Evolutionary conservation across 2,113 vertebrate genomes (phyloP).

Genomic region (Choloepus hoffmanni): DNA sequence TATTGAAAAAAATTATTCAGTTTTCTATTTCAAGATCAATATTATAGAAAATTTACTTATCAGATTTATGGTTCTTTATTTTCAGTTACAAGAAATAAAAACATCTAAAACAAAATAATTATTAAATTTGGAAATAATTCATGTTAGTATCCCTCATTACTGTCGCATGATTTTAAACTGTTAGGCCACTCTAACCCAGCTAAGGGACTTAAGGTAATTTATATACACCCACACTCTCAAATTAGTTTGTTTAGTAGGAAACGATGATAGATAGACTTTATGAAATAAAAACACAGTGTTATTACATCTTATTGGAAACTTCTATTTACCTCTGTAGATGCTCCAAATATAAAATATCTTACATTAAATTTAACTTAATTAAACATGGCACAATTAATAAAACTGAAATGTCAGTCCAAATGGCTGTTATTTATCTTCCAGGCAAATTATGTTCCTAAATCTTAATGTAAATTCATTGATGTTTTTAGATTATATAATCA

Average conservation of each 20-base stretch:
- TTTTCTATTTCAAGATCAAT: slow-evolving; percentile 39
- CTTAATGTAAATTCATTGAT: neutral
- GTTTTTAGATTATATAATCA: neutral
- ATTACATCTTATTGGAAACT: neutral
- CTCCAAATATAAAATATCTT: neutral
- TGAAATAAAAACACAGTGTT: neutral
- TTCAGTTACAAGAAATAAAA: neutral
- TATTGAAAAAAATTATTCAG: neutral
- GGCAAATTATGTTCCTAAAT: neutral
- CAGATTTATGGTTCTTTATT: slow-evolving; percentile 35
- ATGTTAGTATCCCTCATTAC: neutral
- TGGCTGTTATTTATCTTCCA: neutral
- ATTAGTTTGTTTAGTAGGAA: neutral
- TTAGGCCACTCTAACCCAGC: neutral
- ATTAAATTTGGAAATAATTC: slow-evolving; percentile 1
- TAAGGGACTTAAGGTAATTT: slow-evolving; percentile 4
- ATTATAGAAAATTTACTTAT: slow-evolving; percentile 4
- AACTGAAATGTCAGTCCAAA: slow-evolving; percentile 3
- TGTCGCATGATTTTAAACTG: neutral
- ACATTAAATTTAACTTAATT: neutral
- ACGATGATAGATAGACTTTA: neutral
- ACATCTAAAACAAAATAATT: neutral
- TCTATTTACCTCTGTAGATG: neutral
- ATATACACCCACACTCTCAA: neutral
- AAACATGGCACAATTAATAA: slow-evolving; percentile 26